Evolutionary conservation across 2,888 invertebrate genomes (phyloP).

Genomic region (Idaea aversata): DNA sequence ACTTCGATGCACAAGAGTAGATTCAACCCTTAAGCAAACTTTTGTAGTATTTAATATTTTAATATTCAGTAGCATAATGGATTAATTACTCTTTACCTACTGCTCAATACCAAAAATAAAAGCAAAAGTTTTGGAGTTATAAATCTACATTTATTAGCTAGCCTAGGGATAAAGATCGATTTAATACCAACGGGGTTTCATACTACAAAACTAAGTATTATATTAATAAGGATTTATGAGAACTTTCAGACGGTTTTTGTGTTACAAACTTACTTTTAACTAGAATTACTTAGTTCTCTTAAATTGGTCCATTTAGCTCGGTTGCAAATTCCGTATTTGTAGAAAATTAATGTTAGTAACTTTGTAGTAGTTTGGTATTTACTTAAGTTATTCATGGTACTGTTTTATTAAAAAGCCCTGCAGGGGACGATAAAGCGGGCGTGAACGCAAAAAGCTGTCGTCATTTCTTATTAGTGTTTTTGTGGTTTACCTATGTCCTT

Average conservation of each 20-base stretch:
- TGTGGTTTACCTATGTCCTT: neutral
- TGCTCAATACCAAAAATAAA: slow-evolving; percentile 32
- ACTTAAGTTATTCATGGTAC: too few species aligned
- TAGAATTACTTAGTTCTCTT: neutral
- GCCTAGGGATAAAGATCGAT: slow-evolving; percentile 30
- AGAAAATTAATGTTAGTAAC: neutral
- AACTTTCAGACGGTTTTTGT: neutral
- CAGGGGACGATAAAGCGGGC: too few species aligned
- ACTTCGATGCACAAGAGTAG: slow-evolving; percentile 1
- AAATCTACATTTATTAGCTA: slow-evolving; percentile 41
- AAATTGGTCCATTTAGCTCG: neutral
- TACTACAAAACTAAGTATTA: neutral
- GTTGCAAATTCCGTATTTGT: neutral
- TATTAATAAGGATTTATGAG: neutral
- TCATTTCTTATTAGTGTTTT: neutral
- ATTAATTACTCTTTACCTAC: slow-evolving; percentile 31
- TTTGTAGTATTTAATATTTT: slow-evolving; percentile 9
- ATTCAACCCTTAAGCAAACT: slow-evolving; percentile 6
- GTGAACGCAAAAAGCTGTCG: too few species aligned
- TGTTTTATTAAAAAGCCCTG: too few species aligned
- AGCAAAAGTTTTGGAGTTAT: slow-evolving; percentile 28
- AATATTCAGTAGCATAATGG: slow-evolving; percentile 19
- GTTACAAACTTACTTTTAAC: neutral
- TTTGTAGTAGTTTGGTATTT: neutral
- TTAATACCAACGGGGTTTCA: slow-evolving; percentile 9